phyloP scores from a whole-genome alignment of 2,113 vertebrate genomes.

The Terrapene triunguis region DNA sequence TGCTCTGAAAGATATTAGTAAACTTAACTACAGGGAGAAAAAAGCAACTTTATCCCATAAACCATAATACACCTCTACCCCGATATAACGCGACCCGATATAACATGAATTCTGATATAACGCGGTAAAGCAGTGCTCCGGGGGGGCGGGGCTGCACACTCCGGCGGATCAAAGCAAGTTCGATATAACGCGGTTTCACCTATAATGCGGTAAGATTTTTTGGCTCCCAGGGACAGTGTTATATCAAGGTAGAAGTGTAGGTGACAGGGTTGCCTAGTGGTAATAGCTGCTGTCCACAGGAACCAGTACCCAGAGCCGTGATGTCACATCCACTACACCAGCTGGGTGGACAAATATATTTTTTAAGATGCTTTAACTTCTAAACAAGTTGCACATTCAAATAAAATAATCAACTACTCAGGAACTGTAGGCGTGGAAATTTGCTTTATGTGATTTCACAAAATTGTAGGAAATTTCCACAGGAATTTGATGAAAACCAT shows the following conservation, averaged over 20 bases:
- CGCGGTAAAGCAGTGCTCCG: too few relatives aligned
- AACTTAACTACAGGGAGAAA: not conserved
- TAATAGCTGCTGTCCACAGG: not conserved
- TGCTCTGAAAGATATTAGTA: not conserved
- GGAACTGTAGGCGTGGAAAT: not conserved
- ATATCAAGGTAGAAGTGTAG: not conserved
- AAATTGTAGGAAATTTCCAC: not conserved
- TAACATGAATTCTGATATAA: too few relatives aligned
- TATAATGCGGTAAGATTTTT: too few relatives aligned
- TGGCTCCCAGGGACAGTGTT: too few relatives aligned
- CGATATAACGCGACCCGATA: too few relatives aligned
- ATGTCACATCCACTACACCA: not conserved
- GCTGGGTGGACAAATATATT: not conserved
- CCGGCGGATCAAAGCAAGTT: too few relatives aligned
- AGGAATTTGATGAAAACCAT: not conserved
- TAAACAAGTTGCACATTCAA: not conserved
- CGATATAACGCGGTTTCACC: too few relatives aligned
- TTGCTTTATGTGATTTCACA: not conserved
- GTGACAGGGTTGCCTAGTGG: not conserved
- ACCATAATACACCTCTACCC: not conserved
- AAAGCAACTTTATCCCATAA: not conserved
- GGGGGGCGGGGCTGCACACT: too few relatives aligned
- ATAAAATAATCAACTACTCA: not conserved
- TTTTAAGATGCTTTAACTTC: not conserved
- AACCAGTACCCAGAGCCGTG: not conserved